phyloP scores from a whole-genome alignment of 1,140 invertebrate species.

The Halictus rubicundus region DNA sequence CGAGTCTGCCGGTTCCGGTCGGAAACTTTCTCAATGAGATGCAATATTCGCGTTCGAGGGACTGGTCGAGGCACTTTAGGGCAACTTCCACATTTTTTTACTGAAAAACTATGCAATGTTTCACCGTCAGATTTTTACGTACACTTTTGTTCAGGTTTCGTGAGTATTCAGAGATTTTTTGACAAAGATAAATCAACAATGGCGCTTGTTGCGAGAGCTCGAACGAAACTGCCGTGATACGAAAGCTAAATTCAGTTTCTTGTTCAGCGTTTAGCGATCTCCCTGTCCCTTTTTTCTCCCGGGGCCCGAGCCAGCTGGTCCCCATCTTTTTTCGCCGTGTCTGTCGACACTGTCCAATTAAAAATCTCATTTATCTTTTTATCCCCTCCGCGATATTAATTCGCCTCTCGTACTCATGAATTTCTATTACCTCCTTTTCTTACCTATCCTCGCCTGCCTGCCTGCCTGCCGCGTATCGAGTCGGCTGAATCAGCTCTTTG shows the following conservation, averaged over 20 bases:
- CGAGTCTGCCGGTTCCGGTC: slow-evolving; percentile 1
- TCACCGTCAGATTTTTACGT: too few species aligned
- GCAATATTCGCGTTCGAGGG: slow-evolving; percentile 23
- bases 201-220: too few species aligned
- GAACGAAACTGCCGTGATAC: too few species aligned
- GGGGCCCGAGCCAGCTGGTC: not conserved
- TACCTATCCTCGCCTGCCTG: too few species aligned
- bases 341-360: slow-evolving; percentile 60
- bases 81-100: not conserved
- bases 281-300: not conserved
- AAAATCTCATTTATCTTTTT: slow-evolving; percentile 58
- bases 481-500: slow-evolving; percentile 16
- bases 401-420: slow-evolving; percentile 37
- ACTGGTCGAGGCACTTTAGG: slow-evolving; percentile 1
- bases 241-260: too few species aligned
- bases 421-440: slow-evolving; percentile 47
- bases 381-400: slow-evolving; percentile 47
- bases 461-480: not conserved
- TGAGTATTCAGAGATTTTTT: too few species aligned
- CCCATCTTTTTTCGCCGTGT: not conserved
- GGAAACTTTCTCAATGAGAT: slow-evolving; percentile 28
- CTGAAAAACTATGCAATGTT: too few species aligned
- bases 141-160: too few species aligned
- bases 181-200: too few species aligned
- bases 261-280: not conserved